phyloP scores from a whole-genome alignment of 2,797 vertebrate genomes.

The Heterohyrax brucei region DNA sequence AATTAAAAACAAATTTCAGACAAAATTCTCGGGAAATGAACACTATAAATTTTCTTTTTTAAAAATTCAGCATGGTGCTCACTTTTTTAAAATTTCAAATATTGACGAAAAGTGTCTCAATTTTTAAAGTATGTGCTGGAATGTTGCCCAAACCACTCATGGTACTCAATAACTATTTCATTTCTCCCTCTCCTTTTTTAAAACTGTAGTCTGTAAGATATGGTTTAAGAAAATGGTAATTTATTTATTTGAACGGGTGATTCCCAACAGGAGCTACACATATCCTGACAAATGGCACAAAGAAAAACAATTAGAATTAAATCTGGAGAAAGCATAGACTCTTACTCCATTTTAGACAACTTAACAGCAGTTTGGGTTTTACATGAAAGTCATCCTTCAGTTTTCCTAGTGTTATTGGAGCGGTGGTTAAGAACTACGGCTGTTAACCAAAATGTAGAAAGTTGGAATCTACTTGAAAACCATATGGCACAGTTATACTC shows the following conservation, averaged over 20 bases:
- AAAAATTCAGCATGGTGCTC: neutral
- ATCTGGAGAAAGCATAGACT: neutral
- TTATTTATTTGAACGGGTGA: constrained; percentile 50
- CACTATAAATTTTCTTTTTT: neutral
- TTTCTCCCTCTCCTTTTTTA: neutral
- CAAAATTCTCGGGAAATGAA: neutral
- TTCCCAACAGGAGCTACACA: neutral
- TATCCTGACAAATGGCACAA: neutral
- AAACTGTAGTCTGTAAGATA: neutral
- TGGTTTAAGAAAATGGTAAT: neutral
- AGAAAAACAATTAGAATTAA: neutral
- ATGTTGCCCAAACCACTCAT: neutral
- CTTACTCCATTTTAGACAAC: neutral
- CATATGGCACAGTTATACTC: no score
- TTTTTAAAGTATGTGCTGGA: neutral
- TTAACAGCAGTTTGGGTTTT: constrained; percentile 46
- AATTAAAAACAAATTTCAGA: neutral
- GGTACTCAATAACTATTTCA: neutral
- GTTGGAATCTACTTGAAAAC: no score
- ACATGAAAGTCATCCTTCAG: neutral
- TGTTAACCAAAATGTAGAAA: no score
- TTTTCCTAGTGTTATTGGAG: neutral
- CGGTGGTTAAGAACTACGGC: no score
- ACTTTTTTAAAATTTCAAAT: constrained; percentile 14
- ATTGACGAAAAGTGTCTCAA: neutral